Evolutionary conservation across 2,797 vertebrate genomes (phyloP), one percentile per base, ranked within the genome.

Genomic region (Artibeus jamaicensis): DNA sequence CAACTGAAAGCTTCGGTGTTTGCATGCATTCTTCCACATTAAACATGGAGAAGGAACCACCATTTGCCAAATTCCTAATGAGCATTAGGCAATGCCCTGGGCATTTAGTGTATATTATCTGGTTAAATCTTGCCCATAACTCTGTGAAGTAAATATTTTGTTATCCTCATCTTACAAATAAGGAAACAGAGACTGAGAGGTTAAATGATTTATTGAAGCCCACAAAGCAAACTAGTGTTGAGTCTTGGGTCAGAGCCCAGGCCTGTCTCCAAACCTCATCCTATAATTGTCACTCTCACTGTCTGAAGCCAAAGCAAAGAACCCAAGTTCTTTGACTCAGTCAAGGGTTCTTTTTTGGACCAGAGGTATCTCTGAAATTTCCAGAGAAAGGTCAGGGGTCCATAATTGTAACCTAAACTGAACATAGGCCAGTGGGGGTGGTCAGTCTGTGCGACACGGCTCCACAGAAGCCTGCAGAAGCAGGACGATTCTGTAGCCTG

Each of bases 51-150:
- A 77, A 57, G 4, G 11, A 96, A 65, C 10, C 19, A 67, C 46
- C 65, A 78, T 16, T 76, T 77, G 68, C 34, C 83, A 68, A 89
- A 86, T 16, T 94, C 55, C 65, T 53, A 78, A 6, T 62, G 46
- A 92, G 21, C 21, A 22, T 48, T 74, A 76, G 50, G n/a, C 71
- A 94, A 65, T 76, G 39, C 44, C 71, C 57, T 32, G 34, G 37
- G 24, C 22, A 53, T 96, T 95, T 85, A 92, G 16, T 42, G 0
- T 87, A 21, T 74, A 55, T 86, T 79, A 74, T 85, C 39, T 70
- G 53, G 73, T 91, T 95, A 96, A 92, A 71, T 92, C 16, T 37
- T 93, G 32, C 24, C 42, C 42, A 57, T 42, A 88, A 73, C 70
- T 34, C 82, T 46, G 32, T 79, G 21, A 37, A 76, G 10, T 34